phyloP scores from a whole-genome alignment of 2,888 invertebrate genomes.

The Drosophila neutralis region DNA sequence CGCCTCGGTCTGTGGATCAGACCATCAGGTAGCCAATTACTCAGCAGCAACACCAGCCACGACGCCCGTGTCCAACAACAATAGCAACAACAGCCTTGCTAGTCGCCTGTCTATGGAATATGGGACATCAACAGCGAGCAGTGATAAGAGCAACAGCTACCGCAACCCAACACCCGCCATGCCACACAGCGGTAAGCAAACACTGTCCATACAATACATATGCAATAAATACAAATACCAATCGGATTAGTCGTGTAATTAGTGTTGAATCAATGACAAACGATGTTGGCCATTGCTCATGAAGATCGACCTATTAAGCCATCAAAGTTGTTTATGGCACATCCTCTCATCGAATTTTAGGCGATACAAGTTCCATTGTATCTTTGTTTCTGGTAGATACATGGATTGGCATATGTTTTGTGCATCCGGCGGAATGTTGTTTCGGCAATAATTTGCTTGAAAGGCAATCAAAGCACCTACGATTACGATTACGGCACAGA shows the following conservation, averaged over 20 bases:
- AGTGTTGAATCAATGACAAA: slow-evolving; percentile 39
- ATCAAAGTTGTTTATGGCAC: slow-evolving; percentile 67
- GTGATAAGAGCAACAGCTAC: slow-evolving; percentile 83
- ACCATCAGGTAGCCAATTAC: slow-evolving; percentile 83
- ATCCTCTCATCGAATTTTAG: slow-evolving; percentile 44
- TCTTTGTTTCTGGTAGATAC: slow-evolving; percentile 32
- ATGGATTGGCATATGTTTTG: slow-evolving; percentile 70
- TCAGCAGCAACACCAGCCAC: slow-evolving; percentile 67
- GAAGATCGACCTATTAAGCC: slow-evolving; percentile 48
- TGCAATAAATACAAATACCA: slow-evolving; percentile 10
- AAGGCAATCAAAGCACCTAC: slow-evolving; percentile 34
- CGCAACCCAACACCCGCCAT: slow-evolving; percentile 67
- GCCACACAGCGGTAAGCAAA: slow-evolving; percentile 80
- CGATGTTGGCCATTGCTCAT: slow-evolving; percentile 29
- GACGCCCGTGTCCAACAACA: slow-evolving; percentile 59
- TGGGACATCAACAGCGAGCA: slow-evolving; percentile 64
- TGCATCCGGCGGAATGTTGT: slow-evolving; percentile 70
- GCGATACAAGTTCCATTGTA: slow-evolving; percentile 15
- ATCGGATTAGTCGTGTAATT: slow-evolving; percentile 31
- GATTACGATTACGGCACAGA: slow-evolving; percentile 27
- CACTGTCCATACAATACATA: slow-evolving; percentile 11
- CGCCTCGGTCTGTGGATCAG: slow-evolving; percentile 82
- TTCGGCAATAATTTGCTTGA: slow-evolving; percentile 54
- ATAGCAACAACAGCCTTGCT: slow-evolving; percentile 55
- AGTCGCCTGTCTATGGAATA: slow-evolving; percentile 74